phyloP scores from a whole-genome alignment of 2,888 invertebrate genomes.

The Psococerastis gibbosa region DNA sequence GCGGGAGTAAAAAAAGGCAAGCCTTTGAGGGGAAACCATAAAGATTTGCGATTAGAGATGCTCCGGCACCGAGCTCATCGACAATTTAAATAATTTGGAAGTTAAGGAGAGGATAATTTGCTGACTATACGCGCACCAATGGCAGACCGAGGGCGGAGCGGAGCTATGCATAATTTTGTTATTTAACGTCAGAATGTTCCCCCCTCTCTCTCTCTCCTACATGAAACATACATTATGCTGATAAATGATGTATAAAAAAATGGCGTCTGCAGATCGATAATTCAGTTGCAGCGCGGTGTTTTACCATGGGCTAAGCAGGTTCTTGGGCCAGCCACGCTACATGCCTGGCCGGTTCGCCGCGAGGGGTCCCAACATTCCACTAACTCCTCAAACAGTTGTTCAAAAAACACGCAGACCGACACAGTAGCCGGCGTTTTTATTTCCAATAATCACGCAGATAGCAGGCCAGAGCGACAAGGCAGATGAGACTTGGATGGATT shows the following conservation, averaged over 20 bases:
- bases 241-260: conserved; percentile 9
- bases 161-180: conserved; percentile 8
- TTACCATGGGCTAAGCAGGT: conserved; percentile 8
- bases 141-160: not conserved
- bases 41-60: conserved; percentile 7
- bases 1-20: not conserved
- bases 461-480: too few species aligned
- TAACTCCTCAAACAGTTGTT: too few species aligned
- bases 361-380: not conserved
- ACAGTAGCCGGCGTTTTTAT: too few species aligned
- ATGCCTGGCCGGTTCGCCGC: not conserved
- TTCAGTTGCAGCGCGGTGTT: conserved; percentile 3
- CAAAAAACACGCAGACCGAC: too few species aligned
- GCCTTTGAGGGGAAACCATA: conserved; percentile 4
- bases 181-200: conserved; percentile 1
- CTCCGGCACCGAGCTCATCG: conserved; percentile 2
- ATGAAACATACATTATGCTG: conserved; percentile 9
- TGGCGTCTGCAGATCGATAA: conserved; percentile 4
- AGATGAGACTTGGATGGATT: too few species aligned
- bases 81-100: conserved; percentile 9
- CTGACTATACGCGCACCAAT: conserved; percentile 7
- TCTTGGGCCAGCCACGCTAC: not conserved
- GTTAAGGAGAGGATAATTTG: conserved; percentile 8
- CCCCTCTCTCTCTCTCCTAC: not conserved
- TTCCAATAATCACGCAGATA: too few species aligned